phyloP scores from a whole-genome alignment of 2,797 vertebrate genomes.

The Loriculus beryllinus region DNA sequence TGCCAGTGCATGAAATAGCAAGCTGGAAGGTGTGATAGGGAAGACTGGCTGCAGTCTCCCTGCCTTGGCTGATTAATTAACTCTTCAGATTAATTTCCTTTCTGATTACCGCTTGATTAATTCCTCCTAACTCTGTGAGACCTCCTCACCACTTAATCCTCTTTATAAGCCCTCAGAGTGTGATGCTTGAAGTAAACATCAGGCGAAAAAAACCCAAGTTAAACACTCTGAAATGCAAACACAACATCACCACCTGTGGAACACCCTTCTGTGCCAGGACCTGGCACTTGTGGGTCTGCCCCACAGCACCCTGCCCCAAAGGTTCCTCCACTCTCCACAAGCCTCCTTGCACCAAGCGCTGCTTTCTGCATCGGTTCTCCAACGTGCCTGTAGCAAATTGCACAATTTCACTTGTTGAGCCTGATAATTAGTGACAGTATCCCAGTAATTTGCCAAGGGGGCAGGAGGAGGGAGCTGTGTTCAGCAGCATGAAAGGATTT shows the following conservation, averaged over 20 bases:
- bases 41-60: constrained; percentile 42
- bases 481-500: background rate
- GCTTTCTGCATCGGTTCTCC: background rate
- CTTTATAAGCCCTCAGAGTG: constrained; percentile 63
- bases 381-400: constrained; percentile 70
- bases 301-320: background rate
- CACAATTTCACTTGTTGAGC: constrained; percentile 75
- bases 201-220: background rate
- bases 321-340: background rate
- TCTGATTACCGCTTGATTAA: constrained; percentile 64
- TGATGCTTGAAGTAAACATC: constrained; percentile 48
- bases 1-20: background rate
- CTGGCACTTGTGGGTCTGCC: background rate
- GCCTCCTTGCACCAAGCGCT: background rate
- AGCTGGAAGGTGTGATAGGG: constrained; percentile 44
- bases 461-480: background rate
- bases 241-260: background rate
- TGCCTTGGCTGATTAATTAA: constrained; percentile 47
- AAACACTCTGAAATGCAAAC: background rate
- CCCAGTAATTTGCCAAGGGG: constrained; percentile 74
- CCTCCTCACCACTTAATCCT: constrained; percentile 59
- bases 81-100: constrained; percentile 62
- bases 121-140: constrained; percentile 31
- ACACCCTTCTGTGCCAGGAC: background rate
- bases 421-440: constrained; percentile 82